Base-by-base conservation (phyloP, 2,797 vertebrate species). In the Iguana delicatissima region DNA sequence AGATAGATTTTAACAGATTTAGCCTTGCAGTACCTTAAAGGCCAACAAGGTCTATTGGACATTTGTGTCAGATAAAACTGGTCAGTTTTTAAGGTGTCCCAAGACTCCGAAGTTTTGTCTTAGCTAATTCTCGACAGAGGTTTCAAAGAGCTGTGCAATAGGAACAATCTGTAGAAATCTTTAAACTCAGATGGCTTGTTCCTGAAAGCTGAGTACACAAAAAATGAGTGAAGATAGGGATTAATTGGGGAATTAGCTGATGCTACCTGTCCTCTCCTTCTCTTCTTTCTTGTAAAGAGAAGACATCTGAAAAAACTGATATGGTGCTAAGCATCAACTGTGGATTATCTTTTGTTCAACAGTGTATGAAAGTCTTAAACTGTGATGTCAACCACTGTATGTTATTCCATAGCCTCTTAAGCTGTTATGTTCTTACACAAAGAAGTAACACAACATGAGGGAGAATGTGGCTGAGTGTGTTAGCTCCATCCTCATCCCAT, bases 231-330 rank as follows among this genome's bases (percentile, higher is more conserved):
- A 42, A 46, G 12, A 12, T 50, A 6, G 3, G n/a, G 8, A 22
- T 59, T 62, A n/a, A 35, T 26, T 62, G 55, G 20, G 22, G 5
- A 24, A 64, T 32, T 32, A 50, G 7, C 14, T 73, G 24, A 46
- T 84, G 6, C 32, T 7, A 26, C 85, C n/a, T 57, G 1, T 22
- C 62, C 18, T 84, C 64, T 26, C 24, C 64, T 69, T 69, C 8
- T 86, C 64, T 69, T 69, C 64, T 86, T 74, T n/a, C 24, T 38
- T 86, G n/a, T n/a, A 32, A 86, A 59, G 55, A 20, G 22, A 81
- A 69, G 42, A 67, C 20, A 8, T 69, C 1, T 22, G 18, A 22
- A 72, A 67, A n/a, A n/a, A 8, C 20, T 42, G 18, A 79, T 38
- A 1, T 46, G 5, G 13, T 62, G 57, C 59, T 67, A 42, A 26